Base-by-base conservation (phyloP, 2,888 invertebrate species). In the Lymantria monacha region DNA sequence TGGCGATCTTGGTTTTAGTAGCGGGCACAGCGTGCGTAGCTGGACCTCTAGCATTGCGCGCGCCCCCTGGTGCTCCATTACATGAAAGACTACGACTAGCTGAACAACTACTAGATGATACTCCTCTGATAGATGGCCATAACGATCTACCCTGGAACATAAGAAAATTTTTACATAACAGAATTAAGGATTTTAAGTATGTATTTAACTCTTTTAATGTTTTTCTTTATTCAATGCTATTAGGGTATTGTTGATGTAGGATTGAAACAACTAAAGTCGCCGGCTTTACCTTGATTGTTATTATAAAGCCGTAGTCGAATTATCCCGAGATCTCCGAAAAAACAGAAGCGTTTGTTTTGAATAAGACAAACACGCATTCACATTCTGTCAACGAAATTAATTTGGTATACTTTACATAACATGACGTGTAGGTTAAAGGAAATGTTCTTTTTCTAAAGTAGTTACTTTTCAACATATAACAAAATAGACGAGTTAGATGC, bases 71-170 rank as follows among this genome's bases (percentile, higher is more conserved):
- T 55, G 95, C 95, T 37, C 95, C 96, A 7, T 92, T 95, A 63
- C 95, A 95, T 75, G 96, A 96, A 83, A 92, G 96, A 44, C 90
- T 96, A 59, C 94, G 95, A 68, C 93, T 95, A 53, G 95, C 95
- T 10, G 94, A 94, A 54, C 92, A 95, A 62, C 92, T 96, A 30
- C 90, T 96, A 57, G 94, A 95, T 78, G 95, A 95, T 89, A 95
- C 95, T 67, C 96, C 96, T 64, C 94, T 96, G 67, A 93, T 96
- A 69, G 96, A 96, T 84, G 97, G 97, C 64, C 97, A 97, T 93
- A 97, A 97, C 89, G 97, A 97, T 85, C 91, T 97, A 62, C 97
- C 97, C 11, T 97, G 97, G 96, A 97, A 97, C 86, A 96, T 97
- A 82, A 92, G 97, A 65, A 97, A 97, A 88, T 97, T 97, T 89